phyloP scores from a whole-genome alignment of 2,888 invertebrate genomes.

The Sphaerophoria taeniata region DNA sequence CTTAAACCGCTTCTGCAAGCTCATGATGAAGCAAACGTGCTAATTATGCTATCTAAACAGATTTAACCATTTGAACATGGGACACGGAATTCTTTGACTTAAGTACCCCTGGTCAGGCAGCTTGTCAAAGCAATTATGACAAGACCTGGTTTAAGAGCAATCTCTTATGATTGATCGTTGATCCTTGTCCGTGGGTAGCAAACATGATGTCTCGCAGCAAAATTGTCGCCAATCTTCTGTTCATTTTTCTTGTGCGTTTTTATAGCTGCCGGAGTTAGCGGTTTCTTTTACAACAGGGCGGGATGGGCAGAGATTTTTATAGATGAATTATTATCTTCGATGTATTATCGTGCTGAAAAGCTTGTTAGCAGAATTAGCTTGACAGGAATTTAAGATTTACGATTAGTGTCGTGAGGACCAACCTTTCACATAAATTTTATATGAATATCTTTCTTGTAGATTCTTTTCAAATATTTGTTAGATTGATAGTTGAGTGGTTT shows the following conservation, averaged over 20 bases:
- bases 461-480: background rate
- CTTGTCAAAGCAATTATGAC: slow-evolving; percentile 67
- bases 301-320: background rate
- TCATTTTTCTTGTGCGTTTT: too few species aligned
- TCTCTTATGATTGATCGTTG: slow-evolving; percentile 66
- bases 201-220: slow-evolving; percentile 45
- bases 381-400: slow-evolving; percentile 31
- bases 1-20: background rate
- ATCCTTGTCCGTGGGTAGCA: slow-evolving; percentile 64
- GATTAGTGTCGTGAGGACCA: slow-evolving; percentile 23
- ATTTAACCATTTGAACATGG: slow-evolving; percentile 37
- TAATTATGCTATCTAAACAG: slow-evolving; percentile 70
- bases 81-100: slow-evolving; percentile 28
- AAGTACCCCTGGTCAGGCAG: slow-evolving; percentile 59
- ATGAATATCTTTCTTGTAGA: background rate
- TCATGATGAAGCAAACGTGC: slow-evolving; percentile 50
- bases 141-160: slow-evolving; percentile 46
- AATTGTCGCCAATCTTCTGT: slow-evolving; percentile 62
- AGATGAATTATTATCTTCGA: slow-evolving; percentile 26
- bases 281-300: slow-evolving; percentile 5
- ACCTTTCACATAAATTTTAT: slow-evolving; percentile 33
- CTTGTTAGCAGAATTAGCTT: slow-evolving; percentile 36
- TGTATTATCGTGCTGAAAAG: slow-evolving; percentile 61
- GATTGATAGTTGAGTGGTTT: background rate
- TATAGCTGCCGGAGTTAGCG: slow-evolving; percentile 48